phyloP scores from a whole-genome alignment of 2,888 invertebrate genomes.

The Cryptocephalus moraei region DNA sequence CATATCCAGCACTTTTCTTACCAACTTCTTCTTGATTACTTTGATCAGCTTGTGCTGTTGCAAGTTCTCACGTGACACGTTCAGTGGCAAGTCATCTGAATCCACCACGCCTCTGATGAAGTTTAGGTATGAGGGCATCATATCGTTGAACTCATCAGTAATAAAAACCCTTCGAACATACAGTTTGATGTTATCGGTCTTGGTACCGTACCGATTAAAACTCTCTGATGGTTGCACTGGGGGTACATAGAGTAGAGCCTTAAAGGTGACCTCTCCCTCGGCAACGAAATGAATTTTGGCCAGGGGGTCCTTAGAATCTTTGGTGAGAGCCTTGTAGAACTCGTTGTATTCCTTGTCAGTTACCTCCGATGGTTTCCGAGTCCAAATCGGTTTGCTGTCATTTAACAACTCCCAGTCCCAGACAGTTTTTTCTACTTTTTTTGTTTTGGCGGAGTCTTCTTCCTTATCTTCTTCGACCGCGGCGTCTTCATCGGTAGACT shows the following conservation, averaged over 20 bases:
- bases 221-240: constrained; percentile 83
- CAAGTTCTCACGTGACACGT: constrained; percentile 94
- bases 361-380: constrained; percentile 79
- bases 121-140: constrained; percentile 95
- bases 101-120: constrained; percentile 97
- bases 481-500: constrained; percentile 46
- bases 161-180: constrained; percentile 98
- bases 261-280: constrained; percentile 99
- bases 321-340: constrained; percentile 93
- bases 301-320: constrained; percentile 75
- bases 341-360: constrained; percentile 82
- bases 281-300: constrained; percentile 92
- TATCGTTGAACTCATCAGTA: constrained; percentile 98
- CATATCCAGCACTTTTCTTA: constrained; percentile 95
- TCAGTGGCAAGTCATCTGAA: constrained; percentile 96
- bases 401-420: constrained; percentile 98
- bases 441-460: constrained; percentile 68
- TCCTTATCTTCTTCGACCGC: constrained; percentile 65
- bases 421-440: constrained; percentile 82
- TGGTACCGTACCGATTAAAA: constrained; percentile 88
- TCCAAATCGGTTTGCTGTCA: constrained; percentile 98
- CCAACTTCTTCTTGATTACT: constrained; percentile 97
- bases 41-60: constrained; percentile 99
- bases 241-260: constrained; percentile 90
- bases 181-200: constrained; percentile 89